Conservation (phyloP, 2,888 invertebrate genomes). For the Camponotus fellah region DNA sequence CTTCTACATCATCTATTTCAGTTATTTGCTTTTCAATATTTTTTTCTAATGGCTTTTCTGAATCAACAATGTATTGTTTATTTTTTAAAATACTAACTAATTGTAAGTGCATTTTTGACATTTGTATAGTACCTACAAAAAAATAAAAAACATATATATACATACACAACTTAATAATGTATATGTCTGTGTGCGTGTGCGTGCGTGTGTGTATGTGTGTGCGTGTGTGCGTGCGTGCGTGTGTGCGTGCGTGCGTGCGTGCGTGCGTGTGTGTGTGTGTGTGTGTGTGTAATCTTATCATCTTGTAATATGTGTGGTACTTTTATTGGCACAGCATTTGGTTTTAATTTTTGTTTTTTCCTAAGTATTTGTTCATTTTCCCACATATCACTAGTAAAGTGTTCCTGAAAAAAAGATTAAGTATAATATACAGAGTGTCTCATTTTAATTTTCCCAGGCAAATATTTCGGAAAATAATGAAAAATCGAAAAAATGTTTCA, state of each 20-base stretch:
- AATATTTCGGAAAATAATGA: too few relatives aligned
- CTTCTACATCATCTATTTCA: neutral
- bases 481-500: too few relatives aligned
- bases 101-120: neutral
- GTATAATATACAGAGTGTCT: too few relatives aligned
- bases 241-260: too few relatives aligned
- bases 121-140: neutral
- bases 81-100: neutral
- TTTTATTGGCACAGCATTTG: neutral
- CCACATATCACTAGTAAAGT: neutral
- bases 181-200: too few relatives aligned
- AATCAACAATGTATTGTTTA: neutral
- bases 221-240: too few relatives aligned
- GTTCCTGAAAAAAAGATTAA: neutral
- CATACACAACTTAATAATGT: neutral
- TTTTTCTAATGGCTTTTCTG: neutral
- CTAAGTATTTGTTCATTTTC: neutral
- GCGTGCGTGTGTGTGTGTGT: too few relatives aligned
- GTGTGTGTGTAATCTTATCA: neutral
- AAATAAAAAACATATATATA: neutral
- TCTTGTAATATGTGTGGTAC: neutral
- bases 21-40: neutral
- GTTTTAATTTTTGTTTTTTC: neutral
- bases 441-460: too few relatives aligned
- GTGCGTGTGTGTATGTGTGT: too few relatives aligned